These are phyloP conservation scores for Tylochromis polylepis DNA, from an alignment of 2,113 vertebrate species.

Conservation along the genomic window DNA sequence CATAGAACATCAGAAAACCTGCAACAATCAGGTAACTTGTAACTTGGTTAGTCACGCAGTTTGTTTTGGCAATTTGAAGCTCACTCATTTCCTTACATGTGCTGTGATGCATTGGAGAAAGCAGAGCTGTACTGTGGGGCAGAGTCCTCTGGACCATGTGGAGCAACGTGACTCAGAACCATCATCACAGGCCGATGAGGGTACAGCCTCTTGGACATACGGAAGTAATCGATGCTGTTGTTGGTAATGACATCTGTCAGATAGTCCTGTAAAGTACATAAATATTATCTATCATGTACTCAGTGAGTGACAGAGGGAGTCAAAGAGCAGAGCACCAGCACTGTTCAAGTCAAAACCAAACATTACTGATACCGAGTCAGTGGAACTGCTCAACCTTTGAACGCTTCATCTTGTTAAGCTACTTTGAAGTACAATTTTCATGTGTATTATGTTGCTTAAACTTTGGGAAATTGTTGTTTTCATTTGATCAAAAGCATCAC, in stretches of 20 bases:
- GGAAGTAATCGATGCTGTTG: slow-evolving; percentile 93
- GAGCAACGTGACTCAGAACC: slow-evolving; percentile 94
- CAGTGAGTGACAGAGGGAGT: background rate
- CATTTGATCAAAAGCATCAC: background rate
- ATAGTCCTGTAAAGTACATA: slow-evolving; percentile 81
- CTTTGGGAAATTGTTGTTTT: background rate
- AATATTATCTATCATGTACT: background rate
- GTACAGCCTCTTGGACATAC: slow-evolving; percentile 91
- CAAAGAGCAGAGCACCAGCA: background rate
- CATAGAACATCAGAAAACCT: background rate
- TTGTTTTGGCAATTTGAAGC: background rate
- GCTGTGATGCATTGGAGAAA: slow-evolving; percentile 93
- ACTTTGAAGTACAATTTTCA: background rate
- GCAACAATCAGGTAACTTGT: background rate
- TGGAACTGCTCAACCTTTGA: background rate
- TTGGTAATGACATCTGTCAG: slow-evolving; percentile 96
- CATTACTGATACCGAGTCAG: background rate
- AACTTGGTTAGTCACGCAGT: background rate
- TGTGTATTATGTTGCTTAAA: background rate
- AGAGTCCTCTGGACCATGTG: slow-evolving; percentile 93
- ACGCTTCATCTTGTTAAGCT: background rate
- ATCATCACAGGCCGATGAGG: slow-evolving; percentile 91
- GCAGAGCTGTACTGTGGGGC: slow-evolving; percentile 90
- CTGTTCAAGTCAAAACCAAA: background rate
- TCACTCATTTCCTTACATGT: slow-evolving; percentile 83